These are phyloP conservation scores for Panzeria rudis DNA, from an alignment of 2,888 invertebrate species.

Conservation along the genomic window DNA sequence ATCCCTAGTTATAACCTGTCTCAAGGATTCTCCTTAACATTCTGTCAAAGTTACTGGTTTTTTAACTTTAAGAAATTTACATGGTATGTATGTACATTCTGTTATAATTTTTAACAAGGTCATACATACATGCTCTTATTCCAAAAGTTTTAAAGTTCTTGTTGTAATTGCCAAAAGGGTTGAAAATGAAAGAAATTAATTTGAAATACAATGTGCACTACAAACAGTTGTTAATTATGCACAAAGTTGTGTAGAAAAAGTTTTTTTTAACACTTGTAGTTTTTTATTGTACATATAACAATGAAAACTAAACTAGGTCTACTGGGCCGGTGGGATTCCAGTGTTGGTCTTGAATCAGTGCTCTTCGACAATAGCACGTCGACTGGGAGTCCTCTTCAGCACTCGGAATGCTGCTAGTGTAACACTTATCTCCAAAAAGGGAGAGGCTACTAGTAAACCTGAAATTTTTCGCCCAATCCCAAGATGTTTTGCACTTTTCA, in stretches of 20 bases:
- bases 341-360: too few species aligned
- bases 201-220: background rate
- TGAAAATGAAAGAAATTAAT: conserved; percentile 7
- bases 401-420: too few species aligned
- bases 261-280: background rate
- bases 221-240: background rate
- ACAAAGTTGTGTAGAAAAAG: conserved; percentile 9
- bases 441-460: too few species aligned
- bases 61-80: conserved; percentile 34
- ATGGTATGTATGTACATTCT: background rate
- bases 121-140: conserved; percentile 34
- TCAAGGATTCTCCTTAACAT: conserved; percentile 65
- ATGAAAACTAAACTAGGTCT: too few species aligned
- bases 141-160: conserved; percentile 1
- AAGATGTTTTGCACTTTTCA: too few species aligned
- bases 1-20: too few species aligned
- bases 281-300: too few species aligned
- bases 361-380: too few species aligned
- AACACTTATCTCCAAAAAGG: too few species aligned
- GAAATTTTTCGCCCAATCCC: too few species aligned
- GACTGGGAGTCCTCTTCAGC: too few species aligned
- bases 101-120: conserved; percentile 35
- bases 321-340: too few species aligned
- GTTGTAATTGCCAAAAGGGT: conserved; percentile 20
- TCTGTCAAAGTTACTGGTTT: conserved; percentile 58